Base-by-base conservation (phyloP, 2,888 invertebrate species). In the Myopa testacea region DNA sequence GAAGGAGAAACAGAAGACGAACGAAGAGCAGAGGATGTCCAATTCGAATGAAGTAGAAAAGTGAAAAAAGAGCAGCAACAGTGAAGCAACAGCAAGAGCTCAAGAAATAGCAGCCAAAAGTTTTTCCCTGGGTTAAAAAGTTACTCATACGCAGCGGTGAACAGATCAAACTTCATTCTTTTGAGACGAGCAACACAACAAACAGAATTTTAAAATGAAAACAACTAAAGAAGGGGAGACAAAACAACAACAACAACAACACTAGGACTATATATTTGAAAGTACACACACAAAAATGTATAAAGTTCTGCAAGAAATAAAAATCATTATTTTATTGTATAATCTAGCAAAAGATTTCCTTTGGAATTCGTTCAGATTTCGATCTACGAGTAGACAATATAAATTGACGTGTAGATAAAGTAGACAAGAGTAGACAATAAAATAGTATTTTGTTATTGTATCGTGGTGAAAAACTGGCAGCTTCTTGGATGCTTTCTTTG, bases 131-230 rank as follows among this genome's bases (percentile, higher is more conserved):
- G 37, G 16, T 69, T 37, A 16, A 40, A 16, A 40, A 69, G 50
- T 75, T 55, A 67, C 75, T 75, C 55, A 75, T 75, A 67, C 75
- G 75, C 75, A 63, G 55, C 14, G 75, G 19, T 55, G 67, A 34
- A 45, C 75, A 65, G 26, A 67, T 55, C 26, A 67, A 67, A 60
- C 26, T 58, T 34, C 37, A 12, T 14, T 58, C n/a, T 55, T n/a
- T 55, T 50, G 8, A 55, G 26, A 26, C 26, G 26, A 52, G 8
- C 19, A 14, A 5, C 12, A 19, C 10, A 5, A 38, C 10, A 63
- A 65, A 65, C 38, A 74, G 45, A 45, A 45, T 45, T 45, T 45
- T 45, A 45, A 45, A 45, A 45, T 45, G 6, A 45, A 45, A 45
- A 45, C 45, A 45, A 45, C 3, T 45, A 3, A 3, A 6, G 10